Evolutionary conservation across 2,113 vertebrate genomes (phyloP).

Genomic region (Vidua macroura): DNA sequence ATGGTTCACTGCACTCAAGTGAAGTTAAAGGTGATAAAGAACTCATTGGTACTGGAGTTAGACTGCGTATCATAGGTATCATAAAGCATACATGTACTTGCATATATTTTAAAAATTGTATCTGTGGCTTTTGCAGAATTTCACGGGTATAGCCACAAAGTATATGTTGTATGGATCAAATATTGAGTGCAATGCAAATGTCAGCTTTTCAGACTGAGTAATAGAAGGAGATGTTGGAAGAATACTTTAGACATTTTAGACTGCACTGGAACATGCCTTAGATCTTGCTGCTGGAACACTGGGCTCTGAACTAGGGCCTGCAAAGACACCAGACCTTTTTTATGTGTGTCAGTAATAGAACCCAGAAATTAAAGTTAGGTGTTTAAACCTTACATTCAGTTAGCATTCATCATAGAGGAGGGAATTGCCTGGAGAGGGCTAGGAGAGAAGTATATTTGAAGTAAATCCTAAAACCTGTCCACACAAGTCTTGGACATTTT

Average conservation of each 20-base stretch:
- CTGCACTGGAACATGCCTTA: background rate
- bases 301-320: background rate
- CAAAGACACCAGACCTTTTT: background rate
- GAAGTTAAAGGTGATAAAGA: background rate
- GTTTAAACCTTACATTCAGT: background rate
- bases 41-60: background rate
- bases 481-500: background rate
- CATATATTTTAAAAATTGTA: background rate
- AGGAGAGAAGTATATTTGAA: background rate
- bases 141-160: background rate
- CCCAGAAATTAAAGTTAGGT: background rate
- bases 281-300: background rate
- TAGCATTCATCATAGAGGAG: background rate
- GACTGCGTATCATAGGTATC: background rate
- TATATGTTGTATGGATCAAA: background rate
- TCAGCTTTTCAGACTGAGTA: background rate
- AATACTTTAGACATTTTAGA: background rate
- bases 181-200: background rate
- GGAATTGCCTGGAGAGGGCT: background rate
- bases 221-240: background rate
- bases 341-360: background rate
- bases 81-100: background rate
- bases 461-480: background rate
- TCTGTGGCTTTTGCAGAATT: background rate
- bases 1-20: background rate